phyloP scores from a whole-genome alignment of 2,113 vertebrate genomes.

The Sula dactylatra region DNA sequence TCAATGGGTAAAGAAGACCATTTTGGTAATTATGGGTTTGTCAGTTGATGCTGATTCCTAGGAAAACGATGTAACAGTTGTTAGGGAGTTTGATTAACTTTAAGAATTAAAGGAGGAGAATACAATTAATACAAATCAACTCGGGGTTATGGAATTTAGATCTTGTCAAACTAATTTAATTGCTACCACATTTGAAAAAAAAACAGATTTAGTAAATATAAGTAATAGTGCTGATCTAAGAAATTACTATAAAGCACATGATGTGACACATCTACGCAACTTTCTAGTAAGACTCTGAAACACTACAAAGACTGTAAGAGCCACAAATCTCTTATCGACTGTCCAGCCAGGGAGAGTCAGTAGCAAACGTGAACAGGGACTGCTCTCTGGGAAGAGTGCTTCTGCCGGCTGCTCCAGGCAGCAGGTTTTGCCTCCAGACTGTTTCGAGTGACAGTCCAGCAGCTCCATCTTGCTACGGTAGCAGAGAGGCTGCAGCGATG shows the following conservation, averaged over 20 bases:
- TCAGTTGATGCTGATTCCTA: neutral
- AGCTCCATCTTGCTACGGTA: neutral
- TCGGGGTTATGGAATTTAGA: neutral
- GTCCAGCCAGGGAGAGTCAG: neutral
- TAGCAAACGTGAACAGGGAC: neutral
- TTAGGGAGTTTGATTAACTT: neutral
- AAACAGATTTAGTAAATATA: neutral
- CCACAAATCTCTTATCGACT: rapidly evolving
- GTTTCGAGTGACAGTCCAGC: neutral
- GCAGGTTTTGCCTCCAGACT: neutral
- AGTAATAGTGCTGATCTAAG: neutral
- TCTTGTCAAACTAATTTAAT: neutral
- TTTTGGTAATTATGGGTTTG: neutral
- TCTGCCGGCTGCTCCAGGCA: neutral
- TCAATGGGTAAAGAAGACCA: neutral
- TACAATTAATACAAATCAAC: neutral
- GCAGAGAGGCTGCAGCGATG: neutral
- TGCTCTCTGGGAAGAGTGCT: neutral
- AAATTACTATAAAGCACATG: rapidly evolving
- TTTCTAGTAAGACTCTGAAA: neutral
- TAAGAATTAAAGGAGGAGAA: neutral
- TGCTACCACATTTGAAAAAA: neutral
- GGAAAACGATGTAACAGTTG: neutral
- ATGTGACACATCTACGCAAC: rapidly evolving
- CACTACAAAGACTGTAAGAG: neutral